These are phyloP conservation scores for Nasua narica DNA, from an alignment of 2,797 vertebrate species.

Conservation along the genomic window DNA sequence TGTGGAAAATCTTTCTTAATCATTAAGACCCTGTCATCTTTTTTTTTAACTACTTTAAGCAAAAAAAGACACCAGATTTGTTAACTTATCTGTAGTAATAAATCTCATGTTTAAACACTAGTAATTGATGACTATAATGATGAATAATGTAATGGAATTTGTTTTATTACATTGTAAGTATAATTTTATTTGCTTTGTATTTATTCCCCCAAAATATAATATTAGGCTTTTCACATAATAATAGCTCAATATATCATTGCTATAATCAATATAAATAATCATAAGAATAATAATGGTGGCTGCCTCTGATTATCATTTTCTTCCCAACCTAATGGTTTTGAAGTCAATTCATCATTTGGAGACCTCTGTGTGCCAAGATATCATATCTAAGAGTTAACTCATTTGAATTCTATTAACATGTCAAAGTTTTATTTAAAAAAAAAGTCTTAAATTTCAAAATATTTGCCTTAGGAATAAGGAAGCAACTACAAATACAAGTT, in stretches of 20 bases:
- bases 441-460: neutral
- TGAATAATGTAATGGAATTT: slow-evolving; percentile 28
- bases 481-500: neutral
- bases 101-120: slow-evolving; percentile 36
- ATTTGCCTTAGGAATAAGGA: slow-evolving; percentile 22
- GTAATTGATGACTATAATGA: slow-evolving; percentile 8
- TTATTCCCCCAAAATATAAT: neutral
- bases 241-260: neutral
- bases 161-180: slow-evolving; percentile 34
- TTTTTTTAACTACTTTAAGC: neutral
- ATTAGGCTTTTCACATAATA: neutral
- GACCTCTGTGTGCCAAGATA: neutral
- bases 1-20: neutral
- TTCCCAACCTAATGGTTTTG: neutral
- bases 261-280: neutral
- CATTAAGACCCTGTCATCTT: neutral
- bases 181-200: neutral
- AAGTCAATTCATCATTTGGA: neutral
- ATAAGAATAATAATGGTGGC: neutral
- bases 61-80: neutral
- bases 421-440: neutral
- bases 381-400: neutral
- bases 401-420: neutral
- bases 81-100: slow-evolving; percentile 49
- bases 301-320: neutral